These are phyloP conservation scores for Aythya baeri DNA, from an alignment of 2,113 vertebrate species.

Conservation along the genomic window DNA sequence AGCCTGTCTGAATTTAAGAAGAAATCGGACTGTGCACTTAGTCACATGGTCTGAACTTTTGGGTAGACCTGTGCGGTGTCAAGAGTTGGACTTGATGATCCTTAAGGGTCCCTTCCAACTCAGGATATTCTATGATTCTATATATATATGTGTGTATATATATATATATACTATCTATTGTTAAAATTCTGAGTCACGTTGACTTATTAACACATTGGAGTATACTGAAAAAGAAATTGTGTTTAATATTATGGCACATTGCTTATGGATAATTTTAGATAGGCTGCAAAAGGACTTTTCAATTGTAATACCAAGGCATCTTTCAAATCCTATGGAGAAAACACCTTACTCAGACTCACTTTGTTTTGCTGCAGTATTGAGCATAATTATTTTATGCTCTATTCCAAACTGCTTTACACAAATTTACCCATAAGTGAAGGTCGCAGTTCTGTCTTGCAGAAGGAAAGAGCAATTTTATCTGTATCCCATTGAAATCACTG, in stretches of 20 bases:
- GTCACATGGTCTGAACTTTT: too few species aligned
- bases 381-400: neutral
- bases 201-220: neutral
- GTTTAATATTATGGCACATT: neutral
- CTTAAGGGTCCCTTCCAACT: too few species aligned
- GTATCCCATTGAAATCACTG: neutral
- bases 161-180: neutral
- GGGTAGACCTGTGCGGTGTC: too few species aligned
- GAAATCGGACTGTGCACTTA: too few species aligned
- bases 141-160: too few species aligned
- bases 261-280: neutral
- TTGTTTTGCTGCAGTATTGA: neutral
- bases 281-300: neutral
- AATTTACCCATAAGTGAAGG: neutral
- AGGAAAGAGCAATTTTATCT: neutral
- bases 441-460: neutral
- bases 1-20: too few species aligned
- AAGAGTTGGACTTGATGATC: too few species aligned
- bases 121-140: too few species aligned
- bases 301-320: neutral
- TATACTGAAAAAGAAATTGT: neutral
- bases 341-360: neutral
- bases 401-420: neutral
- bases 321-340: neutral
- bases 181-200: neutral